phyloP scores from a whole-genome alignment of 2,797 vertebrate species.

The Leptodactylus fallax region DNA sequence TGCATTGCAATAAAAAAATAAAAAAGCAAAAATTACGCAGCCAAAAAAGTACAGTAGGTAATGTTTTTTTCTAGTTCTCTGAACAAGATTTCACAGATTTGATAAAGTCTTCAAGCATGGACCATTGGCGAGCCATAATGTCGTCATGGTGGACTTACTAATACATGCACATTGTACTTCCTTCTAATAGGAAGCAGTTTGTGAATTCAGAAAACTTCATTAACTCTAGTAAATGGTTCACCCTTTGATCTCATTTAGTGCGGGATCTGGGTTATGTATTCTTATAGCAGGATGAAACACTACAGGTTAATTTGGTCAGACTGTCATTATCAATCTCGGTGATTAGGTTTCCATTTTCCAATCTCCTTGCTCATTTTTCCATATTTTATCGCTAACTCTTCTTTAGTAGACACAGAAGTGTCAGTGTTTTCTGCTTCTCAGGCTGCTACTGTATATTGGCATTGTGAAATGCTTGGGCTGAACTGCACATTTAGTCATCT shows the following conservation, averaged over 20 bases:
- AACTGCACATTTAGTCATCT: no score
- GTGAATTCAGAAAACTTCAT: slow-evolving; percentile 32
- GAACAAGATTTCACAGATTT: neutral
- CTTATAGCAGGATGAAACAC: neutral
- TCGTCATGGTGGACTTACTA: neutral
- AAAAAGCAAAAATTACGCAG: no score
- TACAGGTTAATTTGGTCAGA: slow-evolving; percentile 32
- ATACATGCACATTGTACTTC: neutral
- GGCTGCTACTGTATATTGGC: no score
- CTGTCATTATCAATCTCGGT: neutral
- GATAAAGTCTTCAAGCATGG: neutral
- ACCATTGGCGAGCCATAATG: neutral
- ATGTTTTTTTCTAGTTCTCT: neutral
- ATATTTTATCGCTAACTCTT: no score
- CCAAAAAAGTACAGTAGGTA: no score
- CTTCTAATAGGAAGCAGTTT: slow-evolving; percentile 2
- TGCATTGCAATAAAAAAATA: no score
- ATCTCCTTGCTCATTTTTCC: slow-evolving; percentile 1
- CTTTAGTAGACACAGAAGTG: neutral
- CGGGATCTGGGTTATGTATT: slow-evolving; percentile 31
- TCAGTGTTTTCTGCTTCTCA: no score
- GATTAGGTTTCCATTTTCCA: slow-evolving; percentile 30
- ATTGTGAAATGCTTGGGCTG: no score
- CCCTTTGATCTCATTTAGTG: slow-evolving; percentile 32
- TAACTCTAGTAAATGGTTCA: slow-evolving; percentile 22